Evolutionary conservation across 2,888 invertebrate species (phyloP).

Genomic region (Exocentrus adspersus): DNA sequence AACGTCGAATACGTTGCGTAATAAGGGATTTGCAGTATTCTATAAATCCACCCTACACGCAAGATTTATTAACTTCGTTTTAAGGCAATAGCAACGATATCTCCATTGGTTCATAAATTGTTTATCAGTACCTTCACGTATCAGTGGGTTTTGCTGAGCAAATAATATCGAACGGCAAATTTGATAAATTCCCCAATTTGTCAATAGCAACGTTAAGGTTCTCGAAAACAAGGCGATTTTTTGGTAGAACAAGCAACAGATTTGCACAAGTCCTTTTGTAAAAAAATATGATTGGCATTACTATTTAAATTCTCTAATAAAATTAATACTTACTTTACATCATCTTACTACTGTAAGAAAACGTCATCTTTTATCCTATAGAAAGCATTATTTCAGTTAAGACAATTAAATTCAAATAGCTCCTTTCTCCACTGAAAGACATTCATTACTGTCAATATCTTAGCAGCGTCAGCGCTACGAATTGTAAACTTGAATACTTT

Average conservation of each 20-base stretch:
- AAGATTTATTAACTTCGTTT: conserved; percentile 9
- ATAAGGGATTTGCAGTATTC: neutral
- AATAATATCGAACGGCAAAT: neutral
- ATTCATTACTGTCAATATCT: neutral
- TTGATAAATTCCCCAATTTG: conserved; percentile 3
- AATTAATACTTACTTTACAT: too few species aligned
- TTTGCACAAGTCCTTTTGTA: too few species aligned
- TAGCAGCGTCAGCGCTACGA: neutral
- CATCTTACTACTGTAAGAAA: too few species aligned
- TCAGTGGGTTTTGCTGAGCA: conserved; percentile 9
- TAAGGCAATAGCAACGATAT: neutral
- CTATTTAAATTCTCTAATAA: too few species aligned
- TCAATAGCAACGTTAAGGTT: neutral
- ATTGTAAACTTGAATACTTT: neutral
- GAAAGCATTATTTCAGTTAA: neutral
- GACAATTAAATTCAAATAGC: neutral
- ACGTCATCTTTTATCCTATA: too few species aligned
- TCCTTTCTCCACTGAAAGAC: neutral
- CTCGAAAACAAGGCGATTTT: neutral
- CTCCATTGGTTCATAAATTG: conserved; percentile 3
- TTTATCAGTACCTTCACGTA: conserved; percentile 5
- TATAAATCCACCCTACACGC: neutral
- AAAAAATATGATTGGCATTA: too few species aligned
- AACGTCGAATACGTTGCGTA: neutral
- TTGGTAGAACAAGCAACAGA: too few species aligned